phyloP scores from a whole-genome alignment of 2,113 vertebrate species.

The Oxyruncus cristatus region DNA sequence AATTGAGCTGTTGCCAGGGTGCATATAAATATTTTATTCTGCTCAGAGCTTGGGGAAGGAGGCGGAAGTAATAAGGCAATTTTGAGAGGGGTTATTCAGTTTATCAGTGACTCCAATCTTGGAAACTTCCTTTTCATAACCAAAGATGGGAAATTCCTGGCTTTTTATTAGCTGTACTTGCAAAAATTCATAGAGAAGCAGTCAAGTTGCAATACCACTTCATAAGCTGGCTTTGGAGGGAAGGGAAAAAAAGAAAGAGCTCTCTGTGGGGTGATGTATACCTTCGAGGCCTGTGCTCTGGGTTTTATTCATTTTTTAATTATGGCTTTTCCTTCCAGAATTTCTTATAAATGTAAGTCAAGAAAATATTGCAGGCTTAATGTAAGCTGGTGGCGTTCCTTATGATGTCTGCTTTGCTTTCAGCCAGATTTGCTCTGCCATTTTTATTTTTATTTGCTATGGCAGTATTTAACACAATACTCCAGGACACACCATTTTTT shows the following conservation, averaged over 20 bases:
- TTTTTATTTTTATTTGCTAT: neutral
- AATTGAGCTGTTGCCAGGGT: slow-evolving; percentile 9
- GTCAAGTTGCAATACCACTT: neutral
- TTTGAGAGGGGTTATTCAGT: neutral
- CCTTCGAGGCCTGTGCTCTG: neutral
- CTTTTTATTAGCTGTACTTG: neutral
- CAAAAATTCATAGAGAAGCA: neutral
- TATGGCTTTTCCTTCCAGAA: neutral
- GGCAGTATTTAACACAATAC: neutral
- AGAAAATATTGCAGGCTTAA: neutral
- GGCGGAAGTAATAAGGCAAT: slow-evolving; percentile 33
- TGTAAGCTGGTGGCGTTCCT: neutral
- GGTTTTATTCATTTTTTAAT: neutral
- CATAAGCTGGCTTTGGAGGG: neutral
- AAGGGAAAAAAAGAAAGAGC: neutral
- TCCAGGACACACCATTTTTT: neutral
- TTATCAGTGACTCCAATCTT: slow-evolving; percentile 32
- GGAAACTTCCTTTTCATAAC: slow-evolving; percentile 39
- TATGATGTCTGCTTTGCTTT: neutral
- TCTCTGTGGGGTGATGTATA: neutral
- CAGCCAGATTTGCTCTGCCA: neutral
- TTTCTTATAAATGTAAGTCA: neutral
- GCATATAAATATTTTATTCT: slow-evolving; percentile 50
- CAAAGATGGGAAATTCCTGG: slow-evolving; percentile 5
- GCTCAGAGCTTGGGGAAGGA: slow-evolving; percentile 16